Evolutionary conservation across 1,140 invertebrate species (phyloP), one percentile per base, ranked within the genome.

Genomic region (Nasonia giraulti): DNA sequence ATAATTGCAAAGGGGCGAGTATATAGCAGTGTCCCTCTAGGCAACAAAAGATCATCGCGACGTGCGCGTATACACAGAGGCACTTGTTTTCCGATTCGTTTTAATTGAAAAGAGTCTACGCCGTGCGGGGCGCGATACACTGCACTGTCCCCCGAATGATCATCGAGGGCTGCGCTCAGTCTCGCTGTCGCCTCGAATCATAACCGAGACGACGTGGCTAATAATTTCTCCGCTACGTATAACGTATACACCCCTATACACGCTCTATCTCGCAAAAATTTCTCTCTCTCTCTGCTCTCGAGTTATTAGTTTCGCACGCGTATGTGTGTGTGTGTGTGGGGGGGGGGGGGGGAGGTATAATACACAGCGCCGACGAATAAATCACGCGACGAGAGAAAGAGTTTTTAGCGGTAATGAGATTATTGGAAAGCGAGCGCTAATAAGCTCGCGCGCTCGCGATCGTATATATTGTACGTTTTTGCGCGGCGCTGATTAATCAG

Each of bases 141-240:
- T 11, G 20, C 6, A 62, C 17, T 17, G 55, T 62, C 55, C 55
- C 55, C 55, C 55, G 55, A 62, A 62, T 62, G 55, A 76, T 75
- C 40, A 12, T 66, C 62, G 69, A 87, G 85, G 89, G 86, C 92
- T 91, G 92, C 17, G 92, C 17, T 17, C 55, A 62, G 55, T 62
- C 17, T 62, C 55, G 92, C 92, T 92, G 92, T 93, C 92, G 90
- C 88, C 86, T 92, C 90, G 90, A 91, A 92, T 92, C 92, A 90
- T 92, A 90, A 91, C 90, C 90, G 85, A 83, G 55, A 62, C 55
- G 55, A 62, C 55, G 55, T n/a, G 40, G 82, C 76, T 84, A 79
- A 84, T 84, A 62, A 62, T 62, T 62, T 69, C 76, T n/a, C 23
- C 77, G 27, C 73, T 12, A 33, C 27, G 27, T 27, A 27, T 27